Evolutionary conservation across 2,113 vertebrate species (phyloP), one percentile per base, ranked within the genome.

Genomic region (Nymphicus hollandicus): DNA sequence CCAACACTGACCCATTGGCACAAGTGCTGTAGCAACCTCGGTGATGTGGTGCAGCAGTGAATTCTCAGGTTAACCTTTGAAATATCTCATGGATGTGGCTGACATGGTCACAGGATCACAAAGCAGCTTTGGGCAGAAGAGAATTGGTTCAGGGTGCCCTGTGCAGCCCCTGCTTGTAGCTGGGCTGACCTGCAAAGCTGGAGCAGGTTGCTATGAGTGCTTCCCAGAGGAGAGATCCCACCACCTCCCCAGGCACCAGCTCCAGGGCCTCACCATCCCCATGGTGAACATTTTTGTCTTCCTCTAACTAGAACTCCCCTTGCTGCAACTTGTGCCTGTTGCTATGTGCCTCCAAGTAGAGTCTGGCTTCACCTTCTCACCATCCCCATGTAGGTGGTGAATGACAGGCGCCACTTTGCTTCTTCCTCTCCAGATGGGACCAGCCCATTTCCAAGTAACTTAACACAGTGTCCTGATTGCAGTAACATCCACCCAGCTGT

Each of bases 311-410:
- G 43, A 79, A 41, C 9, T 53, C 73, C 15, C 9, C n/a, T 66
- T 0, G 0, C 53, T 70, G 68, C 18, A 65, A 9, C 49, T 69
- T 61, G 22, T 1, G 4, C 63, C 39, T 65, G 13, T 65, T 68
- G 39, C 33, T 49, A 0, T 11, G 28, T 46, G 11, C 9, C 46
- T 79, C 39, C 33, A 60, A 56, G 55, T 37, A 74, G 43, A 81
- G 15, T 18, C 41, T 61, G 35, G 13, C 6, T 41, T 13, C 64
- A 61, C 37, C 24, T 81, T 33, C 49, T 83, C 68, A 72, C 20
- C 24, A 70, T 1, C 4, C 1, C 11, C 24, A 3, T 1, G 0
- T 0, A n/a, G 35, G 27, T 16, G 17, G 16, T 10, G 4, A 41
- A 35, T 68, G 35, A 35, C 24, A 39, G 17, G 5, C 68, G 12